These are phyloP conservation scores for Cydia fagiglandana DNA, from an alignment of 1,140 invertebrate genomes.

Conservation along the genomic window DNA sequence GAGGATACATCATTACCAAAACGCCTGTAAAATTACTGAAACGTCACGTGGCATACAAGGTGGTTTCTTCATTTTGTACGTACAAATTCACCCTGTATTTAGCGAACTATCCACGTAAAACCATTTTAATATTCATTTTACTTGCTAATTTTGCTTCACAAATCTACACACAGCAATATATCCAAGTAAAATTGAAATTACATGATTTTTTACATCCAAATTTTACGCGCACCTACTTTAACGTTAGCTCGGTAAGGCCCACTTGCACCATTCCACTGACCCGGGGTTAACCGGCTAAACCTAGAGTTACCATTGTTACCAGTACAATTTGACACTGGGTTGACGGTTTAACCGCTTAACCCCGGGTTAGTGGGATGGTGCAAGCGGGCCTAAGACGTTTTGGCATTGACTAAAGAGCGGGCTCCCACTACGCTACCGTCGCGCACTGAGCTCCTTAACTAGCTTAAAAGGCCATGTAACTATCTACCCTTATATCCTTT, in stretches of 20 bases:
- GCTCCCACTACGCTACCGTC: conserved; percentile 59
- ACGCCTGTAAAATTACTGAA: conserved; percentile 33
- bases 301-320: too few species aligned
- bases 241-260: not conserved
- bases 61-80: conserved; percentile 44
- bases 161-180: conserved; percentile 16
- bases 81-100: conserved; percentile 23
- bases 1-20: conserved; percentile 35
- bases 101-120: conserved; percentile 11
- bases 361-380: too few species aligned
- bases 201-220: conserved; percentile 14
- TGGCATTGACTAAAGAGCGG: conserved; percentile 40
- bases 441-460: conserved; percentile 64
- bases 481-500: conserved; percentile 75
- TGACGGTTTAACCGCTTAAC: too few species aligned
- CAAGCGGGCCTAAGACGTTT: too few species aligned
- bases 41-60: not conserved
- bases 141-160: conserved; percentile 1
- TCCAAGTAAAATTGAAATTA: conserved; percentile 17
- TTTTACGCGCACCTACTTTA: not conserved
- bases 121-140: conserved; percentile 17
- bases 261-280: too few species aligned
- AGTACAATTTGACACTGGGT: too few species aligned
- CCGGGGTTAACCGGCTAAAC: too few species aligned
- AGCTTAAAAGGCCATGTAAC: conserved; percentile 72